A percentile compares a stretch with the other conserved stretches of the same genome.
Conservation (phyloP, 2,113 vertebrate species). For the Tragelaphus imberbis region DNA sequence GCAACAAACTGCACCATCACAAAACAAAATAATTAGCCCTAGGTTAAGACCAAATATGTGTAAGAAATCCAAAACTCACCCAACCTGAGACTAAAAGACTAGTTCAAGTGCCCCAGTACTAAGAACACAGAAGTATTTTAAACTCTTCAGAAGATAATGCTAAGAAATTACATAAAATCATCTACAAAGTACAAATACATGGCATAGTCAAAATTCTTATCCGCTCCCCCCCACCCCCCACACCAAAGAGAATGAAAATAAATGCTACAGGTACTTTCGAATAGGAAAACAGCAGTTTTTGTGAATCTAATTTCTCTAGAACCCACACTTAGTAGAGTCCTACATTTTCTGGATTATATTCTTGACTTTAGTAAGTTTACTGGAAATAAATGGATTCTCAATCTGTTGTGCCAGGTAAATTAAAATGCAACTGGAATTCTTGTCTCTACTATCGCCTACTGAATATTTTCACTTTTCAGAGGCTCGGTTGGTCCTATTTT, state of each 20-base stretch:
- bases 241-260: constrained; percentile 9
- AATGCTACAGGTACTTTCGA: neutral
- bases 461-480: neutral
- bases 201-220: neutral
- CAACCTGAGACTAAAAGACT: constrained; percentile 30
- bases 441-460: neutral
- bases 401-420: neutral
- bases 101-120: neutral
- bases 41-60: neutral
- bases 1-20: neutral
- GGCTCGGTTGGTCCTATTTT: neutral
- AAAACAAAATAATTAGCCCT: neutral
- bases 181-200: constrained; percentile 2
- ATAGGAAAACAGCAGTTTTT: neutral
- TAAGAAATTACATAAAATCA: constrained; percentile 21
- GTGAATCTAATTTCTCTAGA: neutral
- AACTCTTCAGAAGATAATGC: neutral
- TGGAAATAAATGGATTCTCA: neutral
- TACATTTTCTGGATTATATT: neutral
- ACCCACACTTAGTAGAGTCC: neutral
- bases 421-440: constrained; percentile 2
- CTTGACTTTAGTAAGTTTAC: neutral
- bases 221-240: neutral
- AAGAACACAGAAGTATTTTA: neutral
- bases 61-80: constrained; percentile 37